A percentile compares a stretch with the other conserved stretches of the same genome.
Conservation (phyloP, 2,113 vertebrate species). For the Chiloscyllium plagiosum region DNA sequence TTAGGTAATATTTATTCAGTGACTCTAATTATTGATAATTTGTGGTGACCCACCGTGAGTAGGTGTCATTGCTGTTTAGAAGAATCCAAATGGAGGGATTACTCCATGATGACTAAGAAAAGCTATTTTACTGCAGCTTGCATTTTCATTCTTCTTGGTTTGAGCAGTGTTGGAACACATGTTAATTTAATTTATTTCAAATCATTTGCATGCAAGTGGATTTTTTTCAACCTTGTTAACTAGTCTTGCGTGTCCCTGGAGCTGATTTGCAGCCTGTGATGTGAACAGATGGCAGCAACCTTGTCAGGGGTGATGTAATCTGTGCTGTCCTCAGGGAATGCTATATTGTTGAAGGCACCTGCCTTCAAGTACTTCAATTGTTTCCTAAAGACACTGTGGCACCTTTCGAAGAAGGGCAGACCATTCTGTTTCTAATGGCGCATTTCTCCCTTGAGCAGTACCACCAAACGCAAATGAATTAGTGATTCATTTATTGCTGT, state of each 20-base stretch:
- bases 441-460: neutral
- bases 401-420: neutral
- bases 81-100: neutral
- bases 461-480: neutral
- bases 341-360: neutral
- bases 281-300: neutral
- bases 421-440: neutral
- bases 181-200: neutral
- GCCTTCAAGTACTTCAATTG: neutral
- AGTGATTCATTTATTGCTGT: neutral
- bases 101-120: neutral
- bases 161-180: neutral
- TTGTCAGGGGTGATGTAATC: neutral
- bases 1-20: neutral
- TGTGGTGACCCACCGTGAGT: neutral
- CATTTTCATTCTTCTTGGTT: neutral
- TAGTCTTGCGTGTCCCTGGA: neutral
- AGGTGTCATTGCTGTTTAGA: neutral
- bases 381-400: neutral
- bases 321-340: neutral
- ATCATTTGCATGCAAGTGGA: neutral
- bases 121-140: neutral
- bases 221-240: neutral
- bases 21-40: neutral
- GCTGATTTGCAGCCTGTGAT: neutral